phyloP scores from a whole-genome alignment of 1,140 invertebrate species.

The Saccostrea cuccullata region DNA sequence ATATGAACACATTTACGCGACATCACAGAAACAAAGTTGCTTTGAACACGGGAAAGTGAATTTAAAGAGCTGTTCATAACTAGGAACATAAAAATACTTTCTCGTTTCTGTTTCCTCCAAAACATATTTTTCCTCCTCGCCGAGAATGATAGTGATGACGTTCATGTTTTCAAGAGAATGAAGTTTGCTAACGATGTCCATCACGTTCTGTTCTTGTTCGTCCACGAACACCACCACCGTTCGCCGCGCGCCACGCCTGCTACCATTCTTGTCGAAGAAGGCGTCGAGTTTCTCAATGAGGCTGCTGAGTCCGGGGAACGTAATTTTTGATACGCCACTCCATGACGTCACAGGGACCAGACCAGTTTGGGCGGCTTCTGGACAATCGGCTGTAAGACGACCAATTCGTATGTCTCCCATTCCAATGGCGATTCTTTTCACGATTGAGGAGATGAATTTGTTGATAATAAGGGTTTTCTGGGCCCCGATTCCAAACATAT shows the following conservation, averaged over 20 bases:
- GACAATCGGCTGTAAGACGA: slow-evolving; percentile 61
- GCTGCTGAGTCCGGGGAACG: slow-evolving; percentile 45
- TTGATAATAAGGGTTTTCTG: slow-evolving; percentile 52
- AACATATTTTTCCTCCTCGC: slow-evolving; percentile 41
- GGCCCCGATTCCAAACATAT: slow-evolving; percentile 57
- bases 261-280: slow-evolving; percentile 46
- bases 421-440: slow-evolving; percentile 57
- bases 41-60: neutral
- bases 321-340: neutral
- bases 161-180: slow-evolving; percentile 1
- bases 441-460: slow-evolving; percentile 60
- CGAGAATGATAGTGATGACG: slow-evolving; percentile 42
- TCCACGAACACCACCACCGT: slow-evolving; percentile 59
- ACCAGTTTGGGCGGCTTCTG: slow-evolving; percentile 14
- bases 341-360: neutral
- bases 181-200: slow-evolving; percentile 29
- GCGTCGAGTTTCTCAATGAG: slow-evolving; percentile 58
- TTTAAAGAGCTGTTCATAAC: slow-evolving; percentile 14
- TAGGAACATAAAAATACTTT: slow-evolving; percentile 10
- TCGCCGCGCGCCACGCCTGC: slow-evolving; percentile 48
- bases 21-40: slow-evolving; percentile 32
- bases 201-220: slow-evolving; percentile 31
- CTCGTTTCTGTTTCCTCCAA: neutral
- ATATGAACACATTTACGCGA: neutral
- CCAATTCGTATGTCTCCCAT: slow-evolving; percentile 62